These are phyloP conservation scores for Meloe dianella DNA, from an alignment of 2,888 invertebrate species.

Conservation along the genomic window DNA sequence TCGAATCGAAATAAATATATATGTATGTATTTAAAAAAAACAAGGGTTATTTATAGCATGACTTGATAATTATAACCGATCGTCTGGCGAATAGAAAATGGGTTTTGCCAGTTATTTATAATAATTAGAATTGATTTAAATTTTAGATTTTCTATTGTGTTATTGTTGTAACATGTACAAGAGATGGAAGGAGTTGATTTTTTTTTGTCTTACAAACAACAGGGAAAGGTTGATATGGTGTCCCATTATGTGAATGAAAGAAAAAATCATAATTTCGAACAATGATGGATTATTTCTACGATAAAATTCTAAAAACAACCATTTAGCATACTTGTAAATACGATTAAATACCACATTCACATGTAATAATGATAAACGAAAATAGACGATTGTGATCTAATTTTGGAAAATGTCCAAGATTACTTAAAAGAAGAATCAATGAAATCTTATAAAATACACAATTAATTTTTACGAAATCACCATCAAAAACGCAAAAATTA, in stretches of 20 bases:
- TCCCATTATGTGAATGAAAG: background rate
- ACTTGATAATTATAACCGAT: constrained; percentile 12
- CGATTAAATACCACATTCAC: constrained; percentile 4
- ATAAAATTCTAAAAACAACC: too few species aligned
- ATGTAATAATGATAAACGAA: constrained; percentile 7
- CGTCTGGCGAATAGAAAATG: constrained; percentile 13
- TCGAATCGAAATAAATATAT: background rate
- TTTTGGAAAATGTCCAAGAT: constrained; percentile 4
- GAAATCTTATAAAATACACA: constrained; percentile 2
- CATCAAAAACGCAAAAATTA: background rate
- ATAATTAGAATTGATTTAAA: constrained; percentile 14
- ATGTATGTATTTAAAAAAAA: background rate
- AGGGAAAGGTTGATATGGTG: background rate
- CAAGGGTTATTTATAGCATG: constrained; percentile 4
- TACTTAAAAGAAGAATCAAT: constrained; percentile 6
- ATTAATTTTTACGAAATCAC: background rate
- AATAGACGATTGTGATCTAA: constrained; percentile 2
- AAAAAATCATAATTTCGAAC: background rate
- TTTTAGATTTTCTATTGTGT: constrained; percentile 16
- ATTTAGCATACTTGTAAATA: background rate
- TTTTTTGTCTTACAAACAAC: background rate
- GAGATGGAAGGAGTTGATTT: background rate
- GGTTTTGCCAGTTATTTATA: constrained; percentile 16
- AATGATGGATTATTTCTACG: too few species aligned
- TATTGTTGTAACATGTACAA: background rate